Evolutionary conservation across 2,888 invertebrate genomes (phyloP), one percentile per base, ranked within the genome.

Genomic region (Cyrtodaria siliqua): DNA sequence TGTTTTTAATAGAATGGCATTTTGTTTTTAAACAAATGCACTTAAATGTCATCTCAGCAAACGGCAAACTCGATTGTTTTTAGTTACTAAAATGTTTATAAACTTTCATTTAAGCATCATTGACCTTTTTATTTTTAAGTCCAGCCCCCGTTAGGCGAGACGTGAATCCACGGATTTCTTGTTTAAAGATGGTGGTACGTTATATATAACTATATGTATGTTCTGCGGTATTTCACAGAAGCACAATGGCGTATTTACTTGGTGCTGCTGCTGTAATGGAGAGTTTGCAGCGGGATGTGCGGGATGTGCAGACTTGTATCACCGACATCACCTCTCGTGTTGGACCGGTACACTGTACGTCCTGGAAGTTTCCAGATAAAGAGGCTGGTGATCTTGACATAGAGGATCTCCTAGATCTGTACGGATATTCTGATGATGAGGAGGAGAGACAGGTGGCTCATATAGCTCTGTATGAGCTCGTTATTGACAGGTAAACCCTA

Each of bases 281-380:
- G 57, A 92, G 91, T 55, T 84, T 93, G n/a, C 85, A 87, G 59
- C 88, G 77, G 55, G 93, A 93, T 86, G 90, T 93, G 0, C 72
- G 81, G n/a, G 93, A 93, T 77, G 74, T 93, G 1, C 92, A 93
- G 73, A 79, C 81, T 67, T 87, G 89, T 23, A 82, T 93, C 20
- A 66, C 79, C 29, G 92, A 92, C 63, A 77, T 84, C 38, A 82
- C 92, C 4, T 82, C 90, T 6, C 79, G 91, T 29, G 79, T 86
- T 27, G 93, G 93, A 4, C 91, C 92, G 1, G 85, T 92, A 2
- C 73, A 78, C 16, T 84, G 74, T 47, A 87, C 90, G n/a, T 93
- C 93, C n/a, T 93, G 93, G 93, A 93, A 93, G 67, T 93, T 91
- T 71, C 93, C 93, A 1, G 92, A 93, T 79, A 91, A 92, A 66